Base-by-base conservation (phyloP, 2,113 vertebrate genomes). In the Burhinus bistriatus region DNA sequence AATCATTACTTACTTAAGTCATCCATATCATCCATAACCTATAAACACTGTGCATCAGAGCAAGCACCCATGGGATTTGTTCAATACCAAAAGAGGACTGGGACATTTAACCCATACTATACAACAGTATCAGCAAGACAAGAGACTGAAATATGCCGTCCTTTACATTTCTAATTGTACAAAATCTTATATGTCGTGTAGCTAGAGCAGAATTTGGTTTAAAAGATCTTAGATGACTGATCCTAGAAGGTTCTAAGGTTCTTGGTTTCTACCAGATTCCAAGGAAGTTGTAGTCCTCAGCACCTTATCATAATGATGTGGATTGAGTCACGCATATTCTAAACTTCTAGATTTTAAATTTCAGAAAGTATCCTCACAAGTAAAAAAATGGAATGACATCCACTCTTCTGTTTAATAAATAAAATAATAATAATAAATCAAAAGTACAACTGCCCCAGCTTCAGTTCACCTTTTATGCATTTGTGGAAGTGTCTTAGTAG, bases 1-100 rank as follows among this genome's bases (percentile, higher is more conserved):
- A 95, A n/a, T 92, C 14, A 59, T 75, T 97, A 87, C 65, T 95
- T 90, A 90, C 51, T 93, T 86, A 94, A 96, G 91, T 72, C 84
- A 44, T 44, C 44, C 44, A 44, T 44, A 44, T 44, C 44, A 96
- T 76, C 95, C 93, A 77, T 78, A 95, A 95, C 77, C 65, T 95
- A 76, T 83, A 69, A 97, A 97, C 59, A 89, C 64, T 40, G 40
- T 79, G 62, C 72, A 95, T 83, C 59, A 83, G 75, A 95, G 86
- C 54, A 95, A 95, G 86, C 66, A 89, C 40, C 66, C 59, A 78
- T 38, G 69, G 71, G 76, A 92, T 88, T 96, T 95, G 58, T 30
- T 96, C 83, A 91, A 57, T 64, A 88, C 29, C 57, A 73, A 51
- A 93, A 94, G 89, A 94, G 47, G 89, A 94, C 40, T 62, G 72